phyloP scores from a whole-genome alignment of 2,113 vertebrate species.

The Aramus guarauna region DNA sequence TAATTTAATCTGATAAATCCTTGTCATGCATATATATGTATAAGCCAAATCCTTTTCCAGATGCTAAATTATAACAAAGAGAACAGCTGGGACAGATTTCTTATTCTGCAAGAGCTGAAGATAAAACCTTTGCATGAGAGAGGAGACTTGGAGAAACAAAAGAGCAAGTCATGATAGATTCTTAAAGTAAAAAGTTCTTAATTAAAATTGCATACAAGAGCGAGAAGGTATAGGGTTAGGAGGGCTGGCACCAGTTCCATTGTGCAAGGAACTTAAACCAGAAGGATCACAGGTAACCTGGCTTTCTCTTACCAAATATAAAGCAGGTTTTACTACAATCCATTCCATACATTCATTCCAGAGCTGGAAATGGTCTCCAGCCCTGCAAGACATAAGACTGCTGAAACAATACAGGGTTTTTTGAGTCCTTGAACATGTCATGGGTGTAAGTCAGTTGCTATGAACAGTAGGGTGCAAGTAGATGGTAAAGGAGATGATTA shows the following conservation, averaged over 20 bases:
- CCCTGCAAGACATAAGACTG: background rate
- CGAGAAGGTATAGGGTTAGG: background rate
- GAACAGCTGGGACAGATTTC: slow-evolving; percentile 4
- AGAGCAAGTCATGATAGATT: background rate
- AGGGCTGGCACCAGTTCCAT: background rate
- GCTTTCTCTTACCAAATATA: background rate
- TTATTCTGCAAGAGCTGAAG: background rate
- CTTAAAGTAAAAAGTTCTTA: background rate
- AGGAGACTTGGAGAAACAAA: background rate
- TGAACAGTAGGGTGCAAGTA: background rate
- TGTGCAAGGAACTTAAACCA: background rate
- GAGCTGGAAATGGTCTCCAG: background rate
- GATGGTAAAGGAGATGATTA: background rate
- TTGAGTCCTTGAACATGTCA: background rate
- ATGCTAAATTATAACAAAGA: background rate
- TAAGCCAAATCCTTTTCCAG: slow-evolving; percentile 4
- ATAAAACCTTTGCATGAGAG: background rate
- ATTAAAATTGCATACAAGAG: background rate
- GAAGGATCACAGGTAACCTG: background rate
- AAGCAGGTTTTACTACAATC: background rate
- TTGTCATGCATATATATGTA: background rate
- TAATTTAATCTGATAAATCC: background rate
- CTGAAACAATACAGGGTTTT: background rate
- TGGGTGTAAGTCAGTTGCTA: background rate
- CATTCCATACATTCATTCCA: too few relatives aligned